Conservation (phyloP, 64 coral and sea anemone species). For the Trachythela sp. region DNA sequence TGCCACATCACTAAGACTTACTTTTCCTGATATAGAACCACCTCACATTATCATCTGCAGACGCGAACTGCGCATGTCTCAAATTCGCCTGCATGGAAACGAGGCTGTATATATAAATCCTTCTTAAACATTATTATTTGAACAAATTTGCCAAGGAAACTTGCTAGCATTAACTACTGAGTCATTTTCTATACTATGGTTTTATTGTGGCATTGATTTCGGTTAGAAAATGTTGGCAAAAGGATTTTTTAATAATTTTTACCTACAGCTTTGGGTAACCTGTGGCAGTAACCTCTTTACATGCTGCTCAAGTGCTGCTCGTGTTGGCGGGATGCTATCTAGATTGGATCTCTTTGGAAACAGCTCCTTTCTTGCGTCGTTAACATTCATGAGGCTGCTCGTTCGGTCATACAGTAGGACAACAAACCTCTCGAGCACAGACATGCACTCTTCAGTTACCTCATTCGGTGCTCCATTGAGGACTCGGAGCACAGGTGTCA, state of each 20-base stretch:
- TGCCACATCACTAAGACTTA: background rate
- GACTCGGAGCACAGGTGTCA: conserved; percentile 9
- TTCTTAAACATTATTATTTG: background rate
- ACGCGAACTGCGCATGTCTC: background rate
- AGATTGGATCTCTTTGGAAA: conserved; percentile 31
- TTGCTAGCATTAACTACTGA: background rate
- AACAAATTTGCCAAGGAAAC: background rate
- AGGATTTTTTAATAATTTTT: too few relatives aligned
- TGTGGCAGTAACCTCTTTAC: too few relatives aligned
- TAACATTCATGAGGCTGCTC: conserved; percentile 40
- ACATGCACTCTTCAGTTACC: background rate
- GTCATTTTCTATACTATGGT: too few relatives aligned
- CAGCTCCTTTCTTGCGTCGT: background rate
- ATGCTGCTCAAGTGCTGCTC: conserved; percentile 43
- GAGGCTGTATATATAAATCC: background rate
- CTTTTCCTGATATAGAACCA: background rate
- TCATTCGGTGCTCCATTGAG: background rate
- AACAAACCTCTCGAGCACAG: conserved; percentile 18
- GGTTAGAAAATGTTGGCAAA: too few relatives aligned
- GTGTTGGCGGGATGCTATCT: conserved; percentile 43
- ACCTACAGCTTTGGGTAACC: too few relatives aligned
- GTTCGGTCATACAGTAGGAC: conserved; percentile 36
- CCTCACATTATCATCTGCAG: background rate
- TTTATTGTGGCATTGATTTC: too few relatives aligned
- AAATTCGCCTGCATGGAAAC: background rate